Conservation (phyloP, 2,113 vertebrate species). For the Sarotherodon lohbergeri region DNA sequence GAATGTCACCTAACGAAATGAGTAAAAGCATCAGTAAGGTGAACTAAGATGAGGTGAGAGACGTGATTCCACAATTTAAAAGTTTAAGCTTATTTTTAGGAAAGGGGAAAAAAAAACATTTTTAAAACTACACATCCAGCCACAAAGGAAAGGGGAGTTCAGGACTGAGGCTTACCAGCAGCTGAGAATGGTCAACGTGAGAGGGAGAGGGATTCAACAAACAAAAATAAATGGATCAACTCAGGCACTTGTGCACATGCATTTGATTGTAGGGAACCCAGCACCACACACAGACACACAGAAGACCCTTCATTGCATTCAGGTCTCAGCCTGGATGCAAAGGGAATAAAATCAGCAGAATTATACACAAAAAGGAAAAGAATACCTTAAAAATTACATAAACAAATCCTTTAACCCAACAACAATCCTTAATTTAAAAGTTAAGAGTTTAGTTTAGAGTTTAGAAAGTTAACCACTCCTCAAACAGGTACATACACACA, state of each 20-base stretch:
- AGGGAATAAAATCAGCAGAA: too few species aligned
- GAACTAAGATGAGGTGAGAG: not conserved
- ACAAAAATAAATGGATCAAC: too few species aligned
- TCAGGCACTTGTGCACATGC: too few species aligned
- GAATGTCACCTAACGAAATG: not conserved
- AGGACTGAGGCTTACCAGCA: not conserved
- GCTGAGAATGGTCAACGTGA: too few species aligned
- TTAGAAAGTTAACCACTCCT: not conserved
- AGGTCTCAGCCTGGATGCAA: too few species aligned
- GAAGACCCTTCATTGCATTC: too few species aligned
- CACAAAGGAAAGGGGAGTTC: not conserved
- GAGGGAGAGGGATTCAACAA: too few species aligned
- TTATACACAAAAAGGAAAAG: too few species aligned
- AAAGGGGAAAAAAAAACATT: not conserved
- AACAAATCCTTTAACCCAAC: not conserved
- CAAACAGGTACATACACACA: not conserved
- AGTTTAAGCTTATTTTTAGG: too few species aligned
- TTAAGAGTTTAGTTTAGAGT: not conserved
- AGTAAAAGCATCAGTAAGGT: not conserved
- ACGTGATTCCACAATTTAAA: not conserved
- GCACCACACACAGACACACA: too few species aligned
- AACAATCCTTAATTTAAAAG: not conserved
- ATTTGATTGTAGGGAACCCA: too few species aligned
- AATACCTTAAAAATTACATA: not conserved
- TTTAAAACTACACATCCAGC: not conserved